Evolutionary conservation across 1,140 invertebrate genomes (phyloP), one percentile per base, ranked within the genome.

Genomic region (Theocolax elegans): DNA sequence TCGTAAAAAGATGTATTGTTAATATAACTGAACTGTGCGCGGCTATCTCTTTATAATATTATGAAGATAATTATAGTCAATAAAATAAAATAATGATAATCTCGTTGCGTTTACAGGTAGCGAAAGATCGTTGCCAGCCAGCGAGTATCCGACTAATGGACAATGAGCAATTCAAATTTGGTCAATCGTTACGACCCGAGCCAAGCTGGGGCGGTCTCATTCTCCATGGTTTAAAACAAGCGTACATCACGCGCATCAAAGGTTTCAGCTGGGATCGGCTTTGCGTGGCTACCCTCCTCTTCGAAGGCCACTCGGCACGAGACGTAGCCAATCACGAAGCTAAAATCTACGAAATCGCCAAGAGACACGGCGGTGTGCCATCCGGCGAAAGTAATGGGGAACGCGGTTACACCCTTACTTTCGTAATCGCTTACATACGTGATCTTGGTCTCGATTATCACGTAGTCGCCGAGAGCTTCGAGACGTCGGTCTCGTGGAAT

Each of bases 401-500:
- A 82, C 89, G 95, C 40, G 98, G 98, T 7, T 99, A 99, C 76
- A 93, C 95, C 71, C 83, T 99, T 7, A 99, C 98, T 0, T 99
- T 98, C 83, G 95, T 98, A n/a, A 99, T 99, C 69, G 98, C 97
- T 15, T 99, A 99, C 81, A 92, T 99, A 17, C 89, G 97, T 81
- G 97, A 99, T 85, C 85, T 99, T 46, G 97, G 91, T 0, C 88
- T 99, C 54, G 93, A 97, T 38, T 97, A 93, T 80, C 90, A 91
- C 67, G 89, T 98, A 44, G 90, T 99, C 10, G 92, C 96, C 0
- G 97, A 99, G 84, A 99, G 97, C 0, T 99, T 99, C 87, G 97
- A 99, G 85, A 99, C 97, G 0, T 99, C 97, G 0, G 96, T 98
- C 17, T 93, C 97, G 2, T 99, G 97, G 97, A 95, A 97, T 82